Conservation (phyloP, 1,140 invertebrate species). For the Pararge aegeria region DNA sequence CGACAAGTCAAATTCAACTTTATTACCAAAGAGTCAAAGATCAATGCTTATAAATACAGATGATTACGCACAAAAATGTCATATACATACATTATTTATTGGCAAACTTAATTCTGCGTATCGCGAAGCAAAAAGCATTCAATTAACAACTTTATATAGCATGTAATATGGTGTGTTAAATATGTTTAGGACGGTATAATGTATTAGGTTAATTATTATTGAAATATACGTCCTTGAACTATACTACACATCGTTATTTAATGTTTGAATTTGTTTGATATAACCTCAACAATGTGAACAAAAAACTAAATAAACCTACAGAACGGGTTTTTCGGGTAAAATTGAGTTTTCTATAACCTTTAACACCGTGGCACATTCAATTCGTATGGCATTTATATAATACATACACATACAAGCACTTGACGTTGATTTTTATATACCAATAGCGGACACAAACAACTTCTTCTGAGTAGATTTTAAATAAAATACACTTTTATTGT, state of each 20-base stretch:
- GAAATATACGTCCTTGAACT: slow-evolving; percentile 22
- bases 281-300: slow-evolving; percentile 9
- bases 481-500: no score
- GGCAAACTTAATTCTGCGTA: slow-evolving; percentile 3
- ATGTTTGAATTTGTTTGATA: slow-evolving; percentile 10
- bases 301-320: background rate
- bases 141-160: background rate
- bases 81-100: slow-evolving; percentile 7
- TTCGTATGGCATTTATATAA: background rate
- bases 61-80: slow-evolving; percentile 12
- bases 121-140: background rate
- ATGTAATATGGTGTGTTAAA: background rate
- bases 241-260: slow-evolving; percentile 11
- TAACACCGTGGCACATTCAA: background rate
- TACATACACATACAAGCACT: background rate
- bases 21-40: slow-evolving; percentile 6
- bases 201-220: slow-evolving; percentile 8
- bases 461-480: no score
- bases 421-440: background rate
- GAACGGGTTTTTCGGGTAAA: background rate
- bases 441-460: no score
- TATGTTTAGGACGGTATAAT: background rate
- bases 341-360: slow-evolving; percentile 6
- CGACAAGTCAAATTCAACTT: background rate
- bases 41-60: background rate